Base-by-base conservation (phyloP, 1,140 invertebrate genomes). In the Zaprionus davidi region DNA sequence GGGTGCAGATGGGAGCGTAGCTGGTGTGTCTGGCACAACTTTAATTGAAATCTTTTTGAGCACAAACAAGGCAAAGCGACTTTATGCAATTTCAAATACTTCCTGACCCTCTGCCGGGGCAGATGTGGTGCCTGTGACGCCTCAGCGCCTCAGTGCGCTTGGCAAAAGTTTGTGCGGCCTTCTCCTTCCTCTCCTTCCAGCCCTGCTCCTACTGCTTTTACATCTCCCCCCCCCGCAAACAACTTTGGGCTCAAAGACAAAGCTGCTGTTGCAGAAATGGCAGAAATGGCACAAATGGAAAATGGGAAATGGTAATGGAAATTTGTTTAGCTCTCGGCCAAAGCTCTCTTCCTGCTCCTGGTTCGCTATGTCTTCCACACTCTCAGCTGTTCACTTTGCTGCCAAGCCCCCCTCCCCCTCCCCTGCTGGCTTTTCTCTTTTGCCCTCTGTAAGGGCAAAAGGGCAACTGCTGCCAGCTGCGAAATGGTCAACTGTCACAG, bases 31-130 rank as follows among this genome's bases (percentile, higher is more conserved):
- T 56, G 64, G 63, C 76, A 51, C 74, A 85, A 86, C 76, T 87
- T 86, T 86, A 87, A 86, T 87, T 86, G 82, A 86, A 86, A 86
- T 86, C 76, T 86, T 86, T 82, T 78, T 81, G 60, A 76, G 53
- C 67, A 58, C 65, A 73, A 60, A 60, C 71, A 73, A 73, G 64
- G 57, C 62, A 80, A 75, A 81, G 76, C 56, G 82, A 86, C 82
- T 85, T 86, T 79, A 86, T 85, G 82, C 82, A 86, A 86, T 85
- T 85, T 82, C 51, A 71, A 82, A 79, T 85, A 86, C 82, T 81
- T 84, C 75, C 82, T 78, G 78, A 59, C 72, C 81, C 69, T 53
- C 46, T 51, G 46, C 46, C 46, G 68, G 66, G 24, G n/a, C 53
- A 38, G 31, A 11, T 20, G 28, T 9, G 3, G 31, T 44, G 38